phyloP scores from a whole-genome alignment of 92 coral and sea anemone species.

The Nematostella vectensis region DNA sequence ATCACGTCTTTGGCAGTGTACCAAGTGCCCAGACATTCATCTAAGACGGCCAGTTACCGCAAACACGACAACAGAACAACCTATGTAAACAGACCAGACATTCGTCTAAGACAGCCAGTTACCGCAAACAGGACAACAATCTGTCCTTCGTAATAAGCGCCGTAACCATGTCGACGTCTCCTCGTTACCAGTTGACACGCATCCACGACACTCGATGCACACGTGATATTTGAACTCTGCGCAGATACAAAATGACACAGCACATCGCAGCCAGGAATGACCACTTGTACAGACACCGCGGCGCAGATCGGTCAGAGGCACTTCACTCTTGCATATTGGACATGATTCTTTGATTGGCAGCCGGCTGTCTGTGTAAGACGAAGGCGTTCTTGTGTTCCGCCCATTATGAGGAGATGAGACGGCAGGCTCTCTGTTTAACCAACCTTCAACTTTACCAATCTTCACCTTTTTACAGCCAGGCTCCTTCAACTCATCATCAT shows the following conservation, averaged over 20 bases:
- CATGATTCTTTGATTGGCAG: conserved; percentile 14
- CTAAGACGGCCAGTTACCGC: conserved; percentile 19
- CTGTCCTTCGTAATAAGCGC: not conserved
- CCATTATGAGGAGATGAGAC: too few species aligned
- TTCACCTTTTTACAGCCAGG: too few species aligned
- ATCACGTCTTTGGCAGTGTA: too few species aligned
- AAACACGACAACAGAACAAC: conserved; percentile 9
- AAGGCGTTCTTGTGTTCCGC: too few species aligned
- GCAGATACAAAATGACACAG: conserved; percentile 12
- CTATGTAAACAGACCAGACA: not conserved
- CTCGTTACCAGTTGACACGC: conserved; percentile 12
- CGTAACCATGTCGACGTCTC: conserved; percentile 29
- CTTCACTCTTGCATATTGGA: conserved; percentile 8
- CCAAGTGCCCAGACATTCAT: too few species aligned
- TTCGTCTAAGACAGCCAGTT: too few species aligned
- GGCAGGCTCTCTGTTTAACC: too few species aligned
- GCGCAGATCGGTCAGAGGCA: conserved; percentile 9
- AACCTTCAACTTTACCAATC: too few species aligned
- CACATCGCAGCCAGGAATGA: conserved; percentile 29
- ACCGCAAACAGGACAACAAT: conserved; percentile 12
- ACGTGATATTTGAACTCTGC: conserved; percentile 13
- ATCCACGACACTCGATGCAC: conserved; percentile 26
- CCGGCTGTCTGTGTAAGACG: too few species aligned
- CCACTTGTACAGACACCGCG: conserved; percentile 14
- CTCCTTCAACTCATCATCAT: too few species aligned